phyloP scores from a whole-genome alignment of 1,140 invertebrate genomes.

The Drosophila subobscura region DNA sequence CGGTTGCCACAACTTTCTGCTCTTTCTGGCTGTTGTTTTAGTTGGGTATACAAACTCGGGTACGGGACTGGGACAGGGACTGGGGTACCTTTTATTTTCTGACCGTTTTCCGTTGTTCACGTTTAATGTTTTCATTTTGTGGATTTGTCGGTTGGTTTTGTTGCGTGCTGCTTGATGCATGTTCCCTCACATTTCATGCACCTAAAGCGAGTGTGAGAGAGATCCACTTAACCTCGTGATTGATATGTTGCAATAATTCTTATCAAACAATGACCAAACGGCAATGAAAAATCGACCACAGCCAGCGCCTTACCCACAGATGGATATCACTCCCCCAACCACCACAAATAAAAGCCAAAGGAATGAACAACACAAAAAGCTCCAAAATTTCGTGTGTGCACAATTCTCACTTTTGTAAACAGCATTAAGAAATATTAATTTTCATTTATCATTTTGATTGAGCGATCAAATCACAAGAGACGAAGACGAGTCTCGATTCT shows the following conservation, averaged over 20 bases:
- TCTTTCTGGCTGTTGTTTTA: slow-evolving; percentile 40
- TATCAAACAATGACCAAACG: slow-evolving; percentile 71
- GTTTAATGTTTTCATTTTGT: slow-evolving; percentile 76
- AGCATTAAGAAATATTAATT: slow-evolving; percentile 84
- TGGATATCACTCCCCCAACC: slow-evolving; percentile 15
- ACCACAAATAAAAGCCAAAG: background rate
- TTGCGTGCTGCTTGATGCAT: slow-evolving; percentile 78
- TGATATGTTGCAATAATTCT: slow-evolving; percentile 83
- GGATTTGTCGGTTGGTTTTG: slow-evolving; percentile 27
- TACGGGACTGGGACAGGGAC: background rate
- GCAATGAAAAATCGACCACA: slow-evolving; percentile 60
- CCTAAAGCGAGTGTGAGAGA: background rate
- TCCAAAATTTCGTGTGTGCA: slow-evolving; percentile 65
- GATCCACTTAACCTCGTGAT: slow-evolving; percentile 80
- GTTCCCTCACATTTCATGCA: slow-evolving; percentile 67
- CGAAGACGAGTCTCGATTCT: slow-evolving; percentile 10
- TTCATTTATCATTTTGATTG: slow-evolving; percentile 84
- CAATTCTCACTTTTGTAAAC: slow-evolving; percentile 83
- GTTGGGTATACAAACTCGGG: slow-evolving; percentile 28
- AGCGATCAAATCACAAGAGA: slow-evolving; percentile 80
- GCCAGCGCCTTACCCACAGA: slow-evolving; percentile 41
- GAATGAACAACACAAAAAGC: slow-evolving; percentile 12
- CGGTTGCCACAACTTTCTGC: slow-evolving; percentile 66
- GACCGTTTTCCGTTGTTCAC: slow-evolving; percentile 57
- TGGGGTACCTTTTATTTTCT: slow-evolving; percentile 21